Conservation (phyloP, 2,113 vertebrate species). For the Tragelaphus scriptus region DNA sequence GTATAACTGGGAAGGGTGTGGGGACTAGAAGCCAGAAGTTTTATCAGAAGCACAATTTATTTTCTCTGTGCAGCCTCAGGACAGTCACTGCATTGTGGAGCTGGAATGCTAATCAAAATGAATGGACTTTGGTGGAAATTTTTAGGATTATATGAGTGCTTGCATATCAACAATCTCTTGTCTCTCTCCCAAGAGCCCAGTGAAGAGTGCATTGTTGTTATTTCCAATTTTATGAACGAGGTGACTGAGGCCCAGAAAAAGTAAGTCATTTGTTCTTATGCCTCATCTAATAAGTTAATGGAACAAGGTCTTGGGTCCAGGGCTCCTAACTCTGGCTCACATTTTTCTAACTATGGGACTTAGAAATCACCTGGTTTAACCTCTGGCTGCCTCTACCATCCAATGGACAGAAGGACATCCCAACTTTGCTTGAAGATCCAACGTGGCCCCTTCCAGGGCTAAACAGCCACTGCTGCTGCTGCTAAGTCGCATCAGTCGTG, state of each 20-base stretch:
- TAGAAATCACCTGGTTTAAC: background rate
- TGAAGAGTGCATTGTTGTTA: background rate
- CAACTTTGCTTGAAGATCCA: background rate
- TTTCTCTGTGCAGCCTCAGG: background rate
- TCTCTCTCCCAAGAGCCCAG: background rate
- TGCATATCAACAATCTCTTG: background rate
- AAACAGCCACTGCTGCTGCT: background rate
- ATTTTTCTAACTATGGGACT: background rate
- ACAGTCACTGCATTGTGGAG: background rate
- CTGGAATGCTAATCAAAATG: background rate
- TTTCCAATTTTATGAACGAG: background rate
- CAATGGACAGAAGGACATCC: background rate
- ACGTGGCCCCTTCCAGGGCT: accelerated
- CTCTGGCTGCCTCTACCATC: background rate
- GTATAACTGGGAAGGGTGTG: background rate
- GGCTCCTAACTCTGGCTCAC: background rate
- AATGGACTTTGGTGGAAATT: background rate
- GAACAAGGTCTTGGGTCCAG: background rate
- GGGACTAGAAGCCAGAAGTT: background rate
- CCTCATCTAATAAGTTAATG: background rate
- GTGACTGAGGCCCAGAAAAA: background rate
- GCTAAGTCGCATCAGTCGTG: too few species aligned
- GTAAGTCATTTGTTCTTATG: background rate
- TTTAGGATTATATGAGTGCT: background rate
- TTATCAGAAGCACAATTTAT: background rate